These are phyloP conservation scores for Coregonus sp. DNA, from an alignment of 2,797 vertebrate species.

Conservation along the genomic window DNA sequence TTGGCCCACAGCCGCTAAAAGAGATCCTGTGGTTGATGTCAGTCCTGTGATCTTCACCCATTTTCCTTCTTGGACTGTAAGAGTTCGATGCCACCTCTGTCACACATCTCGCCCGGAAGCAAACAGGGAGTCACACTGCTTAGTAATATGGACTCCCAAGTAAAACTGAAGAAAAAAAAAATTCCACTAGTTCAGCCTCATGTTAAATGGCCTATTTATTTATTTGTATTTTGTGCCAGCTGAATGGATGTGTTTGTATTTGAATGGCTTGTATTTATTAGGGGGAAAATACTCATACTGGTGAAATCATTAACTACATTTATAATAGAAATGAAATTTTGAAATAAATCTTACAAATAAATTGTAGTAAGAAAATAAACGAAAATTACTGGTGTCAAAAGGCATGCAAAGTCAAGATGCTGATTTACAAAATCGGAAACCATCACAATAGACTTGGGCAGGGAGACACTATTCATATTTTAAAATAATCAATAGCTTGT, in stretches of 20 bases:
- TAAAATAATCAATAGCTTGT: constrained; percentile 21
- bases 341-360: constrained; percentile 52
- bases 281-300: constrained; percentile 41
- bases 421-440: constrained; percentile 66
- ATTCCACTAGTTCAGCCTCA: constrained; percentile 90
- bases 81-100: constrained; percentile 99
- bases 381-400: constrained; percentile 74
- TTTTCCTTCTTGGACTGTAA: constrained; percentile 99
- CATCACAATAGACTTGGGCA: constrained; percentile 72
- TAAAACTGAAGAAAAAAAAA: constrained; percentile 47
- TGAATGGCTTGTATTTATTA: constrained; percentile 52
- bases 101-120: constrained; percentile 99
- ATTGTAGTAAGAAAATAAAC: constrained; percentile 42
- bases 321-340: constrained; percentile 43
- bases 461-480: constrained; percentile 89
- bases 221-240: constrained; percentile 75
- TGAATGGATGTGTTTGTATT: constrained; percentile 77
- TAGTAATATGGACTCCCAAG: constrained; percentile 99
- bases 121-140: constrained; percentile 99
- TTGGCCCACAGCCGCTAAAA: constrained; percentile 92
- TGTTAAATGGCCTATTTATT: constrained; percentile 75
- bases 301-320: constrained; percentile 49
- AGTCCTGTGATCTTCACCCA: constrained; percentile 99
- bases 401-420: constrained; percentile 86
- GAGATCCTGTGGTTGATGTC: constrained; percentile 95